These are phyloP conservation scores for Lates japonicus DNA, from an alignment of 2,797 vertebrate species.

Conservation along the genomic window DNA sequence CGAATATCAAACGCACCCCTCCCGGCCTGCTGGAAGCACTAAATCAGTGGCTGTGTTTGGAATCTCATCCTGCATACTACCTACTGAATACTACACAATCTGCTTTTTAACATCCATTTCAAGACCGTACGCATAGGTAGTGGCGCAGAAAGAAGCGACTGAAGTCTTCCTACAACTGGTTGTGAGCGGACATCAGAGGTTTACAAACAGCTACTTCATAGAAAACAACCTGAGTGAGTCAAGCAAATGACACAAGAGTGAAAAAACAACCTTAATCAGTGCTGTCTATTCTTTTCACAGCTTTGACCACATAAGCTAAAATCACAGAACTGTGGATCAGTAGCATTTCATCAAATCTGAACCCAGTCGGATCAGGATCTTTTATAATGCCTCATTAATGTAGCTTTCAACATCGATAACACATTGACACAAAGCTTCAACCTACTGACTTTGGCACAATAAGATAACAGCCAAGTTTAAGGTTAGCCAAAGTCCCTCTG, in stretches of 20 bases:
- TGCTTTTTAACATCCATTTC: background rate
- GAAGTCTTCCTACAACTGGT: conserved; percentile 17
- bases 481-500: too few relatives aligned
- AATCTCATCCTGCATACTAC: conserved; percentile 45
- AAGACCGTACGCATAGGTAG: conserved; percentile 16
- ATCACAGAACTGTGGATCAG: background rate
- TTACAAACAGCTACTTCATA: conserved; percentile 27
- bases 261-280: background rate
- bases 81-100: background rate
- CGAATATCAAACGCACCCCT: conserved; percentile 41
- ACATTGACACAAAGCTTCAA: background rate
- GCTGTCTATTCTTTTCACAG: too few relatives aligned
- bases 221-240: background rate
- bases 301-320: background rate
- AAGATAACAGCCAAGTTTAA: too few relatives aligned
- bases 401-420: too few relatives aligned
- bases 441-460: background rate
- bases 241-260: background rate
- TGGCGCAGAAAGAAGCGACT: conserved; percentile 47
- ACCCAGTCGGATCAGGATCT: background rate
- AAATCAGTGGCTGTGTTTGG: conserved; percentile 39
- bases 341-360: background rate
- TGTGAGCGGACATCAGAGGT: conserved; percentile 71
- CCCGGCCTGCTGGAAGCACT: conserved; percentile 42
- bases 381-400: background rate